Conservation (phyloP, 37 sponge, comb jelly and placozoan genomes). For the Beroe forskalii region DNA sequence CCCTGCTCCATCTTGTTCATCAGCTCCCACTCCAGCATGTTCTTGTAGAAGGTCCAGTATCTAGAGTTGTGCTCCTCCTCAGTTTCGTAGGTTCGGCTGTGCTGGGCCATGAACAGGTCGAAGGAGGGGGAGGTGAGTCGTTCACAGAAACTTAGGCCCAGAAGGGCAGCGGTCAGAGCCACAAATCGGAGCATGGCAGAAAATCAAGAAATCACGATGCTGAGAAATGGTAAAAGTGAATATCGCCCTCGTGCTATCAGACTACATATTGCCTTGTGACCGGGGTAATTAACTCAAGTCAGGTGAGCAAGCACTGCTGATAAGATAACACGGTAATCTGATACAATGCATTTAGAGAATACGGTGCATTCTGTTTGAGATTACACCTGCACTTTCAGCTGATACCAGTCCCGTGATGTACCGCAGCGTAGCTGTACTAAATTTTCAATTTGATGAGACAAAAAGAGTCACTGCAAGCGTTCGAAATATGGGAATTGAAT, state of each 20-base stretch:
- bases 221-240: too few relatives aligned
- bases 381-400: too few relatives aligned
- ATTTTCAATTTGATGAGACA: too few relatives aligned
- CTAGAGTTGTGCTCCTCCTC: conserved; percentile 46
- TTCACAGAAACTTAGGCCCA: background rate
- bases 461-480: too few relatives aligned
- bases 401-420: too few relatives aligned
- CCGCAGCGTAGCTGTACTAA: too few relatives aligned
- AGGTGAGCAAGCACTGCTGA: background rate
- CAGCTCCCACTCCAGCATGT: conserved; percentile 56
- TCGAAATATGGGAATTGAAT: too few relatives aligned
- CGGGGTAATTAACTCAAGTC: background rate
- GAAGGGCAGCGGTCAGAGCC: background rate
- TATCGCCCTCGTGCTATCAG: too few relatives aligned
- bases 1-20: conserved; percentile 34
- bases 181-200: conserved; percentile 14
- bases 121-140: conserved; percentile 31
- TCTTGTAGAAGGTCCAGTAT: conserved; percentile 64
- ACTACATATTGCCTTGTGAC: background rate
- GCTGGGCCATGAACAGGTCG: conserved; percentile 12
- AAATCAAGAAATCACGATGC: background rate
- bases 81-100: conserved; percentile 26
- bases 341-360: too few relatives aligned
- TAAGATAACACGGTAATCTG: background rate
- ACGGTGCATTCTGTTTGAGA: too few relatives aligned